Evolutionary conservation across 2,888 invertebrate species (phyloP), one percentile per base, ranked within the genome.

Genomic region (Ophioninae sp.): DNA sequence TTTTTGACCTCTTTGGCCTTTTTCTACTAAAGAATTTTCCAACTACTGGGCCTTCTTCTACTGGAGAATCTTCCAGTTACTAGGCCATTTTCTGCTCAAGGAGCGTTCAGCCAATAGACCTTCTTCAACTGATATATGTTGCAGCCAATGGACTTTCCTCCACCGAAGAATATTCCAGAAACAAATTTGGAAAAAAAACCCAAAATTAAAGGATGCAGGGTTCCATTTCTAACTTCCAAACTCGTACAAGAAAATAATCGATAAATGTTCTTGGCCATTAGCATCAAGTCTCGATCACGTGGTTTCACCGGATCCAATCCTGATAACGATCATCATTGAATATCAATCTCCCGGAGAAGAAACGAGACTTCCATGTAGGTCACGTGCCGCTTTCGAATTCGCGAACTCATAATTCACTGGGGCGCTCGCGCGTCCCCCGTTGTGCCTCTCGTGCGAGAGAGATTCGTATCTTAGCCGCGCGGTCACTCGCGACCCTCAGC

Each of bases 381-480:
- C 77, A 37, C 51, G 67, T 22, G 61, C 67, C 63, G 37, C 23
- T 81, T 72, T 81, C 51, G 13, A 59, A 39, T 39, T 65, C 20
- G 63, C 63, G 63, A 51, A 51, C 63, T 64, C 63, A 74, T 44
- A 22, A 76, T 78, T 63, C 30, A 64, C 51, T 56, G n/a, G 13
- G 67, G 58, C 30, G 68, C 58, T 69, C 22, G 20, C 9, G n/a
- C 63, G 44, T 41, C 51, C n/a, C 64, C 63, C 23, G 63, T 39
- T 39, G 74, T 58, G 69, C 59, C 59, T 61, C 51, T 67, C 68
- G 68, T 67, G 63, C 74, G 68, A 58, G 51, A 44, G 69, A 76
- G 76, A 82, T 74, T 71, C 64, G 44, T 74, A 78, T 64, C 69
- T 58, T 59, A 51, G 56, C 64, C 13, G 37, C 39, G 59, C 61